phyloP scores from a whole-genome alignment of 2,888 invertebrate genomes.

The Marronus borbonicus region DNA sequence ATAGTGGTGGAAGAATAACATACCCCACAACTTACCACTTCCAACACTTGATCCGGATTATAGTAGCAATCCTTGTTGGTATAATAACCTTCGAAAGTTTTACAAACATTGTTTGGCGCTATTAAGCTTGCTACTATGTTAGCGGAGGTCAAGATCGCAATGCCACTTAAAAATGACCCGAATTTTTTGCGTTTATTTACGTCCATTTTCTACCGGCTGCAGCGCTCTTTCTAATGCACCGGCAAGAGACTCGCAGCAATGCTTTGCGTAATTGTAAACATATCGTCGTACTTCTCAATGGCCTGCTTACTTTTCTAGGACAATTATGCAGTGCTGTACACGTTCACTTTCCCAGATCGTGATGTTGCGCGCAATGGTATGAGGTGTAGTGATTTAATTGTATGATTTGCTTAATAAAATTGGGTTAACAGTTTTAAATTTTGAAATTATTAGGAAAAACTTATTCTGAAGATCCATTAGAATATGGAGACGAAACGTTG shows the following conservation, averaged over 20 bases:
- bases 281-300: neutral
- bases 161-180: neutral
- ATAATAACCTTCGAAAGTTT: constrained; percentile 56
- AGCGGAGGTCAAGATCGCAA: neutral
- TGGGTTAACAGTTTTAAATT: no score
- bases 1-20: no score
- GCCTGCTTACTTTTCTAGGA: neutral
- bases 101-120: constrained; percentile 57
- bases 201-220: neutral
- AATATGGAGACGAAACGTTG: no score
- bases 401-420: no score
- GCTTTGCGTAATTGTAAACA: constrained; percentile 3
- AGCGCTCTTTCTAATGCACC: neutral
- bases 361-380: no score
- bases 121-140: constrained; percentile 2
- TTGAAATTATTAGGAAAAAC: no score
- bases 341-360: constrained; percentile 3
- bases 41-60: constrained; percentile 56
- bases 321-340: neutral
- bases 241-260: neutral
- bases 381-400: no score
- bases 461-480: no score
- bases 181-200: neutral
- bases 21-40: constrained; percentile 51
- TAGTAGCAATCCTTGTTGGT: constrained; percentile 58